Evolutionary conservation across 1,140 invertebrate genomes (phyloP).

Genomic region (Aphidius gifuensis): DNA sequence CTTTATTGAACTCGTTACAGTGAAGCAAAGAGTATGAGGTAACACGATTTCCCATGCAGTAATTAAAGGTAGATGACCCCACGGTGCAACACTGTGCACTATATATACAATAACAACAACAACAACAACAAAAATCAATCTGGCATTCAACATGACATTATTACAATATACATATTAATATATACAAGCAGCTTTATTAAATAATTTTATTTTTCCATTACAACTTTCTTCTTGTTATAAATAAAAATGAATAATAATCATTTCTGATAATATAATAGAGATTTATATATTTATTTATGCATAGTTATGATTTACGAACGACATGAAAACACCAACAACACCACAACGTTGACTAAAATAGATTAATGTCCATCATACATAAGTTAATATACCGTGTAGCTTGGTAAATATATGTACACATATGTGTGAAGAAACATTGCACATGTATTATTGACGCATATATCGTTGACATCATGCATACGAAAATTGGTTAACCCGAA

Average conservation of each 20-base stretch:
- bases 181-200: conserved; percentile 16
- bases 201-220: conserved; percentile 13
- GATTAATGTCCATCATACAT: conserved; percentile 40
- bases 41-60: too few relatives aligned
- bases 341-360: conserved; percentile 36
- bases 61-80: too few relatives aligned
- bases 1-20: conserved; percentile 44
- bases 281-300: not conserved
- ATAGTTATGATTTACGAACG: conserved; percentile 41
- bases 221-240: not conserved
- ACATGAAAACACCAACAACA: conserved; percentile 34
- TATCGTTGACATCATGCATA: conserved; percentile 18
- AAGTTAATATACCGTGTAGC: conserved; percentile 33
- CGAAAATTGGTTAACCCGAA: conserved; percentile 9
- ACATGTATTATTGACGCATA: conserved; percentile 18
- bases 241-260: not conserved
- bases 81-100: conserved; percentile 12
- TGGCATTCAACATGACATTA: too few relatives aligned
- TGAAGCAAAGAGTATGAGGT: conserved; percentile 3
- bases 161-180: too few relatives aligned
- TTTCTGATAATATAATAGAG: not conserved
- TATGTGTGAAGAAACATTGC: not conserved
- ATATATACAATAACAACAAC: too few relatives aligned
- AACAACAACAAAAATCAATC: too few relatives aligned
- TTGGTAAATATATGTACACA: conserved; percentile 1